A percentile compares a stretch with the other conserved stretches of the same genome.
Conservation (phyloP, 2,888 invertebrate species). For the Agapetus fuscipes region DNA sequence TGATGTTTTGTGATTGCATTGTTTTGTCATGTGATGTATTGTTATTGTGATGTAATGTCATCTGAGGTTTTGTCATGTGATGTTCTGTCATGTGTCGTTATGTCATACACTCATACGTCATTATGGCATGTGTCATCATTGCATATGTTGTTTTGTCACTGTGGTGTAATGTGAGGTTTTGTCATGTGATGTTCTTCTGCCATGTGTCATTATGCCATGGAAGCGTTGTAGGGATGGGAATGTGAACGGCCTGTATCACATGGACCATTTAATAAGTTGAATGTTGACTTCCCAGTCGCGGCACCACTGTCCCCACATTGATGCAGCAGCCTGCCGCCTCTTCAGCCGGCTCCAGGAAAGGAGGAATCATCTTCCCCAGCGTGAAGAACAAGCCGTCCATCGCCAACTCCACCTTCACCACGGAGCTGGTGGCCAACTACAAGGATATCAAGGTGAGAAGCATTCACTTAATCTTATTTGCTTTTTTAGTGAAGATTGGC, state of each 20-base stretch:
- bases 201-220: too few species aligned
- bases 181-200: background rate
- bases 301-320: slow-evolving; percentile 36
- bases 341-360: slow-evolving; percentile 52
- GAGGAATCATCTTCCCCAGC: slow-evolving; percentile 83
- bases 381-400: slow-evolving; percentile 83
- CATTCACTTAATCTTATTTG: too few species aligned
- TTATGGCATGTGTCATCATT: too few species aligned
- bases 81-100: too few species aligned
- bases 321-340: slow-evolving; percentile 25
- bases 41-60: background rate
- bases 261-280: slow-evolving; percentile 1
- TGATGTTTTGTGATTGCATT: too few species aligned
- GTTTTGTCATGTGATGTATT: background rate
- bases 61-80: too few species aligned
- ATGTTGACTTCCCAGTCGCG: slow-evolving; percentile 28
- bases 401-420: slow-evolving; percentile 73
- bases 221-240: too few species aligned
- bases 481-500: too few species aligned
- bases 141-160: too few species aligned
- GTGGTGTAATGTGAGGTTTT: background rate
- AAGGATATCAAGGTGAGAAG: slow-evolving; percentile 77
- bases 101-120: too few species aligned
- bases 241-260: too few species aligned
- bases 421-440: slow-evolving; percentile 63